Evolutionary conservation across 2,888 invertebrate species (phyloP).

Genomic region (Spilosoma lubricipeda): DNA sequence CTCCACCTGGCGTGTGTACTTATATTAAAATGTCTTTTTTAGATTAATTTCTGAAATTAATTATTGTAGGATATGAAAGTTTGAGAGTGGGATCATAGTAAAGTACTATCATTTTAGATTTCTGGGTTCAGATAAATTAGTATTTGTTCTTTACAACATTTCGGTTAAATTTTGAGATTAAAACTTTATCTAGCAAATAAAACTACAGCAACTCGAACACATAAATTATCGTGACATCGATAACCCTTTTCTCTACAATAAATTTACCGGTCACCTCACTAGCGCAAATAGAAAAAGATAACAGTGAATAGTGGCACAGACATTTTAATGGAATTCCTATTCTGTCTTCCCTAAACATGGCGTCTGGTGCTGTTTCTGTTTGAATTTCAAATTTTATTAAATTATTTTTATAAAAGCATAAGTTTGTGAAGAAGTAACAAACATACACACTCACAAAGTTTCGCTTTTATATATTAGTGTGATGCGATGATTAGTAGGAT

Average conservation of each 20-base stretch:
- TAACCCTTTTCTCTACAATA: constrained; percentile 28
- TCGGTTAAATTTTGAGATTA: neutral
- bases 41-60: too few relatives aligned
- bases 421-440: too few relatives aligned
- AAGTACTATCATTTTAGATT: too few relatives aligned
- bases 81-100: too few relatives aligned
- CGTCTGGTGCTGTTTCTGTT: constrained; percentile 55
- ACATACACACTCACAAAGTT: too few relatives aligned
- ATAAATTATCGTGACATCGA: constrained; percentile 38
- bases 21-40: too few relatives aligned
- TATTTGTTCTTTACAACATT: neutral
- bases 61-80: too few relatives aligned
- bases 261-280: constrained; percentile 48
- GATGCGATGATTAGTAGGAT: too few relatives aligned
- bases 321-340: constrained; percentile 72
- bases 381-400: constrained; percentile 45
- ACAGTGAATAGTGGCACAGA: constrained; percentile 62
- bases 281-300: constrained; percentile 66
- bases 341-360: constrained; percentile 53
- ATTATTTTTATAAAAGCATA: too few relatives aligned
- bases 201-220: constrained; percentile 1
- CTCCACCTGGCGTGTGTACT: too few relatives aligned
- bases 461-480: too few relatives aligned
- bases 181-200: neutral
- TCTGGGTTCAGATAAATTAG: too few relatives aligned